phyloP scores from a whole-genome alignment of 2,797 vertebrate genomes.

The Sebastes oblongus region DNA sequence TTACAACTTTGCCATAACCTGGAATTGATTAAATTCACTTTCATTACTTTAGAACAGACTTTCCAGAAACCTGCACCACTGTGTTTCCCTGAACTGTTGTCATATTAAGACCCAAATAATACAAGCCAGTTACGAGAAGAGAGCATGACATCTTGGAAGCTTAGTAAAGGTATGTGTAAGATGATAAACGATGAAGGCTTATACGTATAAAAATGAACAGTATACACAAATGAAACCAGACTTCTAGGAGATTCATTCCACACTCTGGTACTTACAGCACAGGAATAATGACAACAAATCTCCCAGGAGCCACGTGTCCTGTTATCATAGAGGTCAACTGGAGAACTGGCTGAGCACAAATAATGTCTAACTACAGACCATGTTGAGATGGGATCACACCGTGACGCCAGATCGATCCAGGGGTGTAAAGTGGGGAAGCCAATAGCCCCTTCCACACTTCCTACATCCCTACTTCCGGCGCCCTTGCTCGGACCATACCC shows the following conservation, averaged over 20 bases:
- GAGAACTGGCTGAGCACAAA: conserved; percentile 1
- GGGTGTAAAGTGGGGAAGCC: background rate
- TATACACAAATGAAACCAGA: conserved; percentile 57
- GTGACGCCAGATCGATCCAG: background rate
- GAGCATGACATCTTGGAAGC: conserved; percentile 32
- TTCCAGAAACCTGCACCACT: conserved; percentile 31
- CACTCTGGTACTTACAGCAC: background rate
- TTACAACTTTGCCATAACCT: background rate
- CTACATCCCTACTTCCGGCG: too few relatives aligned
- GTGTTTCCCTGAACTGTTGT: conserved; percentile 26
- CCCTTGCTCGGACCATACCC: too few relatives aligned
- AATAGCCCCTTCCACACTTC: too few relatives aligned
- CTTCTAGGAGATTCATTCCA: conserved; percentile 25
- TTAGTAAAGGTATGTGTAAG: conserved; percentile 29
- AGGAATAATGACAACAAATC: conserved; percentile 41
- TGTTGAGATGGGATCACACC: background rate
- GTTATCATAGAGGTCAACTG: conserved; percentile 35
- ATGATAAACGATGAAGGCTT: conserved; percentile 39
- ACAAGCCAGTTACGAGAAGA: conserved; percentile 38
- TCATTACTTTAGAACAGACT: conserved; percentile 11
- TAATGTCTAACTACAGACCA: background rate
- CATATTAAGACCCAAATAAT: conserved; percentile 37
- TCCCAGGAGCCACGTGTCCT: conserved; percentile 27
- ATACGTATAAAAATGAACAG: conserved; percentile 49
- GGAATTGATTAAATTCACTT: conserved; percentile 11